Base-by-base conservation (phyloP, 2,888 invertebrate genomes). In the Listrodromus nycthemerus region DNA sequence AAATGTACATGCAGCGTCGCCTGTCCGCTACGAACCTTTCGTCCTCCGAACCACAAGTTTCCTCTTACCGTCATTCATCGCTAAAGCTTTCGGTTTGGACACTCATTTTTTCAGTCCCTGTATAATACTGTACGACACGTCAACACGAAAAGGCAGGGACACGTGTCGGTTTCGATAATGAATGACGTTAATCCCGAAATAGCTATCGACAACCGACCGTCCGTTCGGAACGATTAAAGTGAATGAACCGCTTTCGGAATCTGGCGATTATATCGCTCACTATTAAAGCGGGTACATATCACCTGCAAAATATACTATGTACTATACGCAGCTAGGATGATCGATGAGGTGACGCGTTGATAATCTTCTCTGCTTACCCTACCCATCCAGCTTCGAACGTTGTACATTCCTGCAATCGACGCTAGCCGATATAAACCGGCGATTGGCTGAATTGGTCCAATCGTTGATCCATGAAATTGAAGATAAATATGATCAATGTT, bases 401-500 rank as follows among this genome's bases (percentile, higher is more conserved):
- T 55, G 10, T 16, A 58, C 50, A 30, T 61, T 63, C 21, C n/a
- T 45, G 19, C 33, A 65, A 65, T 66, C 10, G 45, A 21, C 27
- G 65, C 41, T 65, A 33, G 66, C 70, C 30, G 61, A 30, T 61
- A 61, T 30, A n/a, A 67, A 77, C 66, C 33, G 61, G 48, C 37
- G 48, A 45, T 70, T 37, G 71, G 21, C 58, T 71, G 55, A 61
- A 61, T 30, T 61, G 61, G 61, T 27, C 16, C 13, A 61, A 61
- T 71, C 65, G 52, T 21, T 30, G 41, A 66, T 78, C 41, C 21
- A 10, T 24, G 78, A 66, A 30, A 73, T 73, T 78, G 58, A 30
- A 69, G 69, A 67, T 78, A 52, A 73, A 73, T 78, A 82, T 78
- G 66, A 48, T 61, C 65, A 24, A 33, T 48, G 65, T 67, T 73